These are phyloP conservation scores for Empis livida DNA, from an alignment of 2,888 invertebrate species.

Conservation along the genomic window DNA sequence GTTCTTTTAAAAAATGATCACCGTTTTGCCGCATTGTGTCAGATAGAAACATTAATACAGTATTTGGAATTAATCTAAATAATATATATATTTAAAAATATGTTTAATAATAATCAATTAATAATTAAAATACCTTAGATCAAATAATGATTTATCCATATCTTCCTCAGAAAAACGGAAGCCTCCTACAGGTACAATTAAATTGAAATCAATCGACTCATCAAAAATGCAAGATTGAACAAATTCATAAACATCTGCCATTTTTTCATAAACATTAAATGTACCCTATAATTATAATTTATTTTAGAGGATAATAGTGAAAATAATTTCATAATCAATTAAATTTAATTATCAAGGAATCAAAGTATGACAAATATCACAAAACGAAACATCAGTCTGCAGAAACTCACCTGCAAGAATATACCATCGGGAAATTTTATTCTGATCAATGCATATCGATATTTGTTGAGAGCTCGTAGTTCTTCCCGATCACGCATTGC, in stretches of 20 bases:
- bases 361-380: no score
- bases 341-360: no score
- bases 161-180: conserved; percentile 52
- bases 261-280: conserved; percentile 72
- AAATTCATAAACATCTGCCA: conserved; percentile 60
- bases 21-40: conserved; percentile 44
- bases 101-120: no score
- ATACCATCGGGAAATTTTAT: conserved; percentile 81
- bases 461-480: conserved; percentile 61
- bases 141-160: conserved; percentile 58
- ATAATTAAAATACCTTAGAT: conserved; percentile 34
- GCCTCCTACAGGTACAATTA: conserved; percentile 52
- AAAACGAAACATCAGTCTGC: no score
- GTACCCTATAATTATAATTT: conserved; percentile 54
- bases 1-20: conserved; percentile 57
- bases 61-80: conserved; percentile 67
- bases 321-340: no score
- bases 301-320: no score
- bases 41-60: conserved; percentile 64
- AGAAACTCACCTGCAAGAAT: conserved; percentile 51
- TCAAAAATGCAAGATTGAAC: conserved; percentile 63
- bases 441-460: conserved; percentile 73
- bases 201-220: conserved; percentile 52
- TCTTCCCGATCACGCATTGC: conserved; percentile 92
- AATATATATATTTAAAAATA: conserved; percentile 32